phyloP scores from a whole-genome alignment of 2,113 vertebrate genomes.

The Sclerurus mexicanus region DNA sequence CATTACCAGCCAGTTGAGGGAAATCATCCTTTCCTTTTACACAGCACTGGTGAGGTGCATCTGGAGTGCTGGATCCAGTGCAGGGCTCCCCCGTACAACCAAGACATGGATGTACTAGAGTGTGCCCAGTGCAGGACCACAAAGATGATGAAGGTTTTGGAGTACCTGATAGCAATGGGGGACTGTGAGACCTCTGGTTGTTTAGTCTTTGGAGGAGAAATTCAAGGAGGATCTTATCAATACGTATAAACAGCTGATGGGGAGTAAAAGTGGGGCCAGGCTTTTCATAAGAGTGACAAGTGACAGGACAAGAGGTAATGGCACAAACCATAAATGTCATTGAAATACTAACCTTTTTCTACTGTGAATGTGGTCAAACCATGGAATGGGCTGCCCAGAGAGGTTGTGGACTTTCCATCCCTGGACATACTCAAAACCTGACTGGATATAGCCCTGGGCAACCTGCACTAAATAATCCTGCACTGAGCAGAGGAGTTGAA shows the following conservation, averaged over 20 bases:
- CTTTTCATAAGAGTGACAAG: neutral
- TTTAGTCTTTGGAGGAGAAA: neutral
- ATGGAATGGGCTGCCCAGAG: neutral
- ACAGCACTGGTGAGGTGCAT: neutral
- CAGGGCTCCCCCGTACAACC: neutral
- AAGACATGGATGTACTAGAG: too few relatives aligned
- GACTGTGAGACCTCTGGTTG: neutral
- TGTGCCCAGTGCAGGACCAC: neutral
- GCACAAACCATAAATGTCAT: neutral
- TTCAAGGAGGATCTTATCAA: neutral
- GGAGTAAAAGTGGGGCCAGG: neutral
- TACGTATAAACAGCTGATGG: neutral
- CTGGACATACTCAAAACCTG: neutral
- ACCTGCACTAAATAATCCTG: neutral
- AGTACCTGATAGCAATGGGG: neutral
- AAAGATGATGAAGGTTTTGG: neutral
- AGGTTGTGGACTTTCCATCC: neutral
- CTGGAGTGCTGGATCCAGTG: neutral
- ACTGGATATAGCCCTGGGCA: neutral
- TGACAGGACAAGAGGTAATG: neutral
- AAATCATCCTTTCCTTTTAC: neutral
- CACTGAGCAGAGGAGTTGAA: neutral
- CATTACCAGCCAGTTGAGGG: neutral
- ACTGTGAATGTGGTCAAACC: neutral
- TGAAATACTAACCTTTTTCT: neutral